Evolutionary conservation across 1,140 invertebrate species (phyloP).

Genomic region (Coptotermes formosanus): DNA sequence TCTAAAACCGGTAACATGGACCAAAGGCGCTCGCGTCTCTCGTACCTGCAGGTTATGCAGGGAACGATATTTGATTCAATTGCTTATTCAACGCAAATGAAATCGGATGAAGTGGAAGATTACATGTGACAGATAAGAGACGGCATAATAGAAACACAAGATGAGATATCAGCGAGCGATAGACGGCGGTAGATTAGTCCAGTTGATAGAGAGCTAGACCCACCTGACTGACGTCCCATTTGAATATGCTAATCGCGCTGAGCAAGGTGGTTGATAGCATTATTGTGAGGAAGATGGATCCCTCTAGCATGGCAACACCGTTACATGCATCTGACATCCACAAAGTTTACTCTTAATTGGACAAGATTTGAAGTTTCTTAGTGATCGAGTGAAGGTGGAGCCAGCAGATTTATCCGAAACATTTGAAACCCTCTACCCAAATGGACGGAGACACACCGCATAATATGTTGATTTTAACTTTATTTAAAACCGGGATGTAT

Average conservation of each 20-base stretch:
- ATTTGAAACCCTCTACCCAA: too few species aligned
- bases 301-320: too few species aligned
- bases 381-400: too few species aligned
- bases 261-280: background rate
- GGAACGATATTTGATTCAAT: conserved; percentile 12
- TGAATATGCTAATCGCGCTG: conserved; percentile 3
- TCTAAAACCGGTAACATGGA: background rate
- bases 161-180: background rate
- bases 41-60: background rate
- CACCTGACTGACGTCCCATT: conserved; percentile 13
- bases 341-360: too few species aligned
- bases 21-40: background rate
- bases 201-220: background rate
- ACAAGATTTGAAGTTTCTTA: too few species aligned
- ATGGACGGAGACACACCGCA: too few species aligned
- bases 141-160: background rate
- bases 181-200: background rate
- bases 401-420: too few species aligned
- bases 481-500: too few species aligned
- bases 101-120: background rate
- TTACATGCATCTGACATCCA: too few species aligned
- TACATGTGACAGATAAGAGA: background rate
- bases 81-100: conserved; percentile 8
- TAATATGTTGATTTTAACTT: too few species aligned
- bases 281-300: too few species aligned